Evolutionary conservation across 2,113 vertebrate species (phyloP), one percentile per base, ranked within the genome.

Genomic region (Corvus hawaiiensis): DNA sequence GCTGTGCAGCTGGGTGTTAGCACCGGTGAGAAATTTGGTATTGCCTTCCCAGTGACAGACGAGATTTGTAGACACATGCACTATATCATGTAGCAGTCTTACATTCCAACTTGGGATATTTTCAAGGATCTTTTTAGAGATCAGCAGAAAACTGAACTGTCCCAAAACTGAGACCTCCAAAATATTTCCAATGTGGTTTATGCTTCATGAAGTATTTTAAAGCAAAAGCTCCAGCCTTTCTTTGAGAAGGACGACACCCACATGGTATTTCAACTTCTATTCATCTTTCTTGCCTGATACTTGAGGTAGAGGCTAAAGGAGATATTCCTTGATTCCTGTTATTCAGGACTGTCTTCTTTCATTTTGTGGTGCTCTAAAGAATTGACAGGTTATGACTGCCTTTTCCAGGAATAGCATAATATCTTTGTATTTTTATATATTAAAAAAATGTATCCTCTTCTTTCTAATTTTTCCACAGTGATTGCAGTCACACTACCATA

Each of bases 1-100:
- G 32, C 1, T 0, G 0, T 66, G n/a, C 24, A 86, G 10, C 10
- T 84, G 54, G 30, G 4, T 22, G 7, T 41, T 16, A 72, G 11
- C 13, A 35, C 23, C 32, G 22, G 6, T 49, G 11, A 30, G 26
- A 82, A 87, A 88, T 44, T n/a, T 78, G 19, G 19, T 63, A 12
- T 74, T 84, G n/a, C 6, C 19, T 81, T 93, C 41, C n/a, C 18
- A n/a, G 28, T 28, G 46, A 18, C 46, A 77, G 16, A 55, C 16
- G 48, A 80, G 24, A 61, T 16, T n/a, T 84, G 11, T 51, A 55
- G 43, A 54, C 16, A 55, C 2, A 11, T 23, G 9, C 4, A 24
- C 6, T 33, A 6, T 44, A 68, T 16, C 15, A 51, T 20, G 23
- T 11, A 69, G 10, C n/a, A 66, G 22, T 44, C 55, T 74, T 71